A percentile compares a stretch with the other conserved stretches of the same genome.
These are phyloP conservation scores for Dromaius novaehollandiae DNA, from an alignment of 2,113 vertebrate genomes.

Conservation along the genomic window DNA sequence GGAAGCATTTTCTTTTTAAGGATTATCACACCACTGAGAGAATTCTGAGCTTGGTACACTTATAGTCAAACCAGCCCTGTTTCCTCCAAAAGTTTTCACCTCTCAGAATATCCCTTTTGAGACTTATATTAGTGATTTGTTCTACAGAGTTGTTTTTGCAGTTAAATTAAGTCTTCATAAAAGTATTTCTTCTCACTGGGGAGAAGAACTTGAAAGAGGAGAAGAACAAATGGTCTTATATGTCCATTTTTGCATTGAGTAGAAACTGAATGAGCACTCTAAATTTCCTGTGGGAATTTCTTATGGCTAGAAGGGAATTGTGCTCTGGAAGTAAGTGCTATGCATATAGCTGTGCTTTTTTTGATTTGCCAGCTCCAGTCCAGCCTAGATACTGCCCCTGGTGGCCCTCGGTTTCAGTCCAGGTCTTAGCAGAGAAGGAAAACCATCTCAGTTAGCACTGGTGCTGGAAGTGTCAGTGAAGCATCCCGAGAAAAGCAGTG, in stretches of 20 bases:
- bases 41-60: constrained; percentile 35
- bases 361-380: not conserved
- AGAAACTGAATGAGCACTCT: not conserved
- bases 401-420: not conserved
- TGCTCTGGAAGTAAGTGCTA: not conserved
- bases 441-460: not conserved
- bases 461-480: not conserved
- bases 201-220: not conserved
- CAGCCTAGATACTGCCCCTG: not conserved
- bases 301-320: not conserved
- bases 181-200: not conserved
- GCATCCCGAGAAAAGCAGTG: not conserved
- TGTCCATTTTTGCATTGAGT: not conserved
- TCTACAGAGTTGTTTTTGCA: not conserved
- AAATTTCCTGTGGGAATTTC: not conserved
- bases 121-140: constrained; percentile 36
- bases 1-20: constrained; percentile 41
- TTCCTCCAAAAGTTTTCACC: constrained; percentile 39
- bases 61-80: constrained; percentile 20
- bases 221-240: not conserved
- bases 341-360: not conserved
- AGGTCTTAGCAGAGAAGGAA: not conserved
- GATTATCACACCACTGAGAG: constrained; percentile 27
- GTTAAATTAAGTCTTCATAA: constrained; percentile 47
- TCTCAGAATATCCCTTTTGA: constrained; percentile 16